Evolutionary conservation across 2,797 vertebrate species (phyloP), one percentile per base, ranked within the genome.

Genomic region (Nothura maculosa): DNA sequence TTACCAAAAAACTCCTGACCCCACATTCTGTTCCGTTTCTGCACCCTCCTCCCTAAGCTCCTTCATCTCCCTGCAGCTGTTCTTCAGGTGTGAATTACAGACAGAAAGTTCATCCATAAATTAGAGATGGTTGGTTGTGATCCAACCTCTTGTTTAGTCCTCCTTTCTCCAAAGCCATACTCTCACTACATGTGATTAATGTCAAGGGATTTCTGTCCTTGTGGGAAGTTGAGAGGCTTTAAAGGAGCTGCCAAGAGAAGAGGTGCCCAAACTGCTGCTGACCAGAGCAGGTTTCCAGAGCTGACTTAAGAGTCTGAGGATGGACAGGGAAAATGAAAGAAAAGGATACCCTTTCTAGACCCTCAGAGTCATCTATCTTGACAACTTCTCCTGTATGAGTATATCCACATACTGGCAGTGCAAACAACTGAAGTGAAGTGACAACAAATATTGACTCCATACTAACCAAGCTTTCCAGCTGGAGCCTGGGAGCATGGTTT

Each of bases 321-420:
- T 54, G 17, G 24, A 48, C 6, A 5, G 25, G 9, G 24, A 4
- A 87, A 66, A 80, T 11, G 25, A 57, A 32, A 74, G 5, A 5
- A 22, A 10, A 12, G 60, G 14, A 17, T 43, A 30, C 21, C 17
- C 16, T 38, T 45, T 34, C 43, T 25, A 38, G 38, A 58, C 68
- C 10, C 16, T 2, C 11, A 17, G 19, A 32, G 21, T 36, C 30
- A 32, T 0, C 1, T 25, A 30, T 12, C 30, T 64, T 27, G 43
- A 6, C 20, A 36, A 22, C 9, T 68, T 55, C 32, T 62, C 13
- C 34, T 87, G n/a, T 16, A 36, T 74, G 27, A 16, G n/a, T 30
- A 10, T 36, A 34, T 50, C 30, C 28, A 58, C 69, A 30, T 38
- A 25, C 25, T 54, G 18, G 25, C 28, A 34, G 38, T 13, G 11